Base-by-base conservation (phyloP, 2,888 invertebrate species). In the Cremastinae sp. region DNA sequence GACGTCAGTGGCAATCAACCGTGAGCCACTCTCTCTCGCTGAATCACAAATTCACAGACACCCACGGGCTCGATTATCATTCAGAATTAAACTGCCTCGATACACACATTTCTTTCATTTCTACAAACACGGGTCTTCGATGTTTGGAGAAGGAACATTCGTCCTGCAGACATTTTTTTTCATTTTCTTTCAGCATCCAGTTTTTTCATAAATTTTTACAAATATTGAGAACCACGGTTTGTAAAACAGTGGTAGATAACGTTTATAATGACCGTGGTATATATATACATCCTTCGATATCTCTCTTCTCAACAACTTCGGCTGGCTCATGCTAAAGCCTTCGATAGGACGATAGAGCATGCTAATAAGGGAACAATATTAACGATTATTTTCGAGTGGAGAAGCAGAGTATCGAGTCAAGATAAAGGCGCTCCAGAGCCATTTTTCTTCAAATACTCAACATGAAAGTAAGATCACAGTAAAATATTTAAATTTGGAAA, bases 1-100 rank as follows among this genome's bases (percentile, higher is more conserved):
- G 87, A 86, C 86, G 85, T 88, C 89, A 87, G 87, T 87, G 88
- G 87, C 86, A 85, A 88, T 87, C 88, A 87, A 87, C 87, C 78
- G 69, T 84, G 84, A 85, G 75, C 69, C 62, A 68, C 61, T 20
- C 43, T 69, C 85, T 76, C 78, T 73, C 70, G 76, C 71, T 74
- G 82, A 80, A 82, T 76, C 78, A 75, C 73, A 80, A 82, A 82
- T 78, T 78, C 79, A 74, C 61, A 64, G 80, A 76, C 78, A 79
- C 79, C 28, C 28, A 64, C 68, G 45, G 71, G 58, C 45, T 59
- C 74, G 78, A 78, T 79, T 79, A 78, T 75, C 55, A 76, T 73
- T 76, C 47, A 37, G 53, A 73, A 62, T 72, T 43, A 71, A 68
- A 62, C 53, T 14, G 39, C 8, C 22, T 51, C 49, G 61, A 41